These are phyloP conservation scores for Danio choprae DNA, from an alignment of 2,797 vertebrate species.

Conservation along the genomic window DNA sequence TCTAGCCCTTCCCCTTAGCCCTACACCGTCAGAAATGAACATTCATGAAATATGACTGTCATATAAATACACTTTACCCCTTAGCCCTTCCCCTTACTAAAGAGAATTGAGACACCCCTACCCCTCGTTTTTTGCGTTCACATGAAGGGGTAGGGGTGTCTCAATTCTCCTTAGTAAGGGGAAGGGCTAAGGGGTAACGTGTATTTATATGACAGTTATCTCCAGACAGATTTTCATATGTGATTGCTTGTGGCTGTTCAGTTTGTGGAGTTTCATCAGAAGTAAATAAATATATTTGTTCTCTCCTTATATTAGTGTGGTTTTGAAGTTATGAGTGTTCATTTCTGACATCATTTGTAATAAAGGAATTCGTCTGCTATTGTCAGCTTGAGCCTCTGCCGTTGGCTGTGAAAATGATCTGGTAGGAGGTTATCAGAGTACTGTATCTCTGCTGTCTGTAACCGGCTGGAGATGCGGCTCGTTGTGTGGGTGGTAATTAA, in stretches of 20 bases:
- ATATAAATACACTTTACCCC: no score
- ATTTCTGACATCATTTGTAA: slow-evolving; percentile 22
- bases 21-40: no score
- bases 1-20: no score
- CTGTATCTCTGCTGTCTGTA: slow-evolving; percentile 20
- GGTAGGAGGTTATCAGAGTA: background rate
- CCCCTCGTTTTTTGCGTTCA: no score
- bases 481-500: slow-evolving; percentile 40
- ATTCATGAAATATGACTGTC: no score
- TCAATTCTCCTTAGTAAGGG: no score
- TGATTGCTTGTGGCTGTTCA: no score
- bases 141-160: no score
- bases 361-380: slow-evolving; percentile 14
- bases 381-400: slow-evolving; percentile 1
- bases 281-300: background rate
- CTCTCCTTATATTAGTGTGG: background rate
- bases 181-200: no score
- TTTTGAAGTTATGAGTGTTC: slow-evolving; percentile 11
- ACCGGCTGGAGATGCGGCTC: slow-evolving; percentile 24
- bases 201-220: background rate
- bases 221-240: background rate
- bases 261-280: background rate
- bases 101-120: no score
- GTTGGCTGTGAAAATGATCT: slow-evolving; percentile 11
- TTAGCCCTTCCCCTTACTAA: no score